These are phyloP conservation scores for Leucophenga maculata DNA, from an alignment of 2,888 invertebrate species.

Conservation along the genomic window DNA sequence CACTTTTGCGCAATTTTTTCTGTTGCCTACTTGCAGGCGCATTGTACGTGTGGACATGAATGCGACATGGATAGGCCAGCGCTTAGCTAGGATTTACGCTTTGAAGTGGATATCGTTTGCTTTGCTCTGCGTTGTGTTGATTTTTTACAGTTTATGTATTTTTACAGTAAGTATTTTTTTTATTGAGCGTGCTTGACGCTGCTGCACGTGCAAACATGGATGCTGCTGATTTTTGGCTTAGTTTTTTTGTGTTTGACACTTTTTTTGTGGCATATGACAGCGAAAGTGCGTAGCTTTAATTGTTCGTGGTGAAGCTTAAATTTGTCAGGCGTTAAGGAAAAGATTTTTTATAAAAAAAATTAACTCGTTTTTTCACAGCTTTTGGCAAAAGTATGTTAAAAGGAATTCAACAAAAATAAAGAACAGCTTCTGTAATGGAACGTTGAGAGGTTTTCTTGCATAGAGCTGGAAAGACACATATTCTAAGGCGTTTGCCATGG, in stretches of 20 bases:
- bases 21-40: background rate
- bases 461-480: too few relatives aligned
- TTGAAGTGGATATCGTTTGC: constrained; percentile 9
- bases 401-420: too few relatives aligned
- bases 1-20: background rate
- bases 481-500: too few relatives aligned
- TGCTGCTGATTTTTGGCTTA: constrained; percentile 33
- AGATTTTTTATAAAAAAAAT: too few relatives aligned
- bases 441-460: too few relatives aligned
- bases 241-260: background rate
- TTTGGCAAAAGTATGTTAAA: too few relatives aligned
- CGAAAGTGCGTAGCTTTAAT: too few relatives aligned
- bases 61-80: background rate
- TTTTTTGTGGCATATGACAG: too few relatives aligned
- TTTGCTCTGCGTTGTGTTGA: background rate
- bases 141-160: background rate
- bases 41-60: background rate
- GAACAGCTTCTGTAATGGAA: too few relatives aligned
- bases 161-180: background rate
- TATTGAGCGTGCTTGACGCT: background rate
- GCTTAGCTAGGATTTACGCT: constrained; percentile 18
- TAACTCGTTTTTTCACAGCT: too few relatives aligned
- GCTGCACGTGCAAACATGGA: constrained; percentile 52
- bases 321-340: too few relatives aligned
- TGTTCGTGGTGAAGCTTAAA: too few relatives aligned